Base-by-base conservation (phyloP, 1,140 invertebrate genomes). In the Achatina immaculata region DNA sequence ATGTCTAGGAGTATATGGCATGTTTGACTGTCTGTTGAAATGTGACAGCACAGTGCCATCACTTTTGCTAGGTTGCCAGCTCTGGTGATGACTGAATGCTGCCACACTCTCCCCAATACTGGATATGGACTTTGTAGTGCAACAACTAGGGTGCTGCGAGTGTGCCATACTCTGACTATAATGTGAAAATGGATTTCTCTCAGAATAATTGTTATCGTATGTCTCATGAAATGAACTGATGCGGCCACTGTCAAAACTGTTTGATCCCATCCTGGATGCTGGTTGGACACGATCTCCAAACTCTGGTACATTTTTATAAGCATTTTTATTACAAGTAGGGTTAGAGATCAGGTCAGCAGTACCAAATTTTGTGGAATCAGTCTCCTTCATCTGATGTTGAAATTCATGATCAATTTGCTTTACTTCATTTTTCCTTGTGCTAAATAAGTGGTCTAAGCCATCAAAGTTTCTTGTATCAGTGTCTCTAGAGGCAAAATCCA, bases 1-100 rank as follows among this genome's bases (percentile, higher is more conserved):
- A 7, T 73, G 71, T 24, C 43, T 73, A 28, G 71, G 43, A 24
- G 42, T 69, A 28, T 69, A 42, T n/a, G 68, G 68, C 11, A 69
- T 42, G 19, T 2, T 16, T 1, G 68, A 42, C 3, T 62, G 1
- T 28, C 28, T 62, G 28, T 14, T 55, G 21, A 24, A 21, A 24
- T 55, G 16, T 21, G 48, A 21, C 6, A 21, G 24, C 2, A 55
- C 6, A 55, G 28, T 31, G 31, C 19, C n/a, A 31, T 28, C 7
- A 3, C 28, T 62, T 11, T 31, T 31, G n/a, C n/a, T 62, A 31
- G 16, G 58, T 62, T 28, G n/a, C 2, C n/a, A 2, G 6, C 31
- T 2, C 4, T 31, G 28, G 4, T 6, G 16, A 0, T 31, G 58
- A 2, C n/a, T 34, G 9, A 34, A 28, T 19, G 9, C 28, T 62